phyloP scores from a whole-genome alignment of 2,797 vertebrate species.

The Phaenicophaeus curvirostris region DNA sequence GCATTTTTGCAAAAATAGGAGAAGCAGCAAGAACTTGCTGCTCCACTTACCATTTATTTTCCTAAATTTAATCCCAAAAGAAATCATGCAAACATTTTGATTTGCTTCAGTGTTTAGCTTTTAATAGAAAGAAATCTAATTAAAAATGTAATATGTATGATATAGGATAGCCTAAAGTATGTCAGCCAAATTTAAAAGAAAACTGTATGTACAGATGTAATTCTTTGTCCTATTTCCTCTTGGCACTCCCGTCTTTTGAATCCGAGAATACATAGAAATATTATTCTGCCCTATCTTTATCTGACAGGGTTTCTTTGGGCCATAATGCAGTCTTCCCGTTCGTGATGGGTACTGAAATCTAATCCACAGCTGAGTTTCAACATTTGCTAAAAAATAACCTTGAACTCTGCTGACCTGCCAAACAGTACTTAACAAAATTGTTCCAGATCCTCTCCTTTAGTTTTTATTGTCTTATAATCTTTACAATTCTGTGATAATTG shows the following conservation, averaged over 20 bases:
- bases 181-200: background rate
- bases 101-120: constrained; percentile 9
- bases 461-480: constrained; percentile 40
- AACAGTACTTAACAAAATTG: constrained; percentile 10
- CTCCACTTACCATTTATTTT: background rate
- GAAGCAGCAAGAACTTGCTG: background rate
- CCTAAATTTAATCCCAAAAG: background rate
- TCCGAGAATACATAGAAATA: background rate
- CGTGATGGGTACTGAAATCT: background rate
- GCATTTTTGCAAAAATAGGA: background rate
- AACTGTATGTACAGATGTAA: background rate
- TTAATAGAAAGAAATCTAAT: background rate
- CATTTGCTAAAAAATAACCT: constrained; percentile 27
- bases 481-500: constrained; percentile 4
- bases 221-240: background rate
- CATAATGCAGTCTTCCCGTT: background rate
- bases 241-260: background rate
- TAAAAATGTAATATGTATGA: background rate
- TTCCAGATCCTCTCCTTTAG: constrained; percentile 6
- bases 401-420: constrained; percentile 11
- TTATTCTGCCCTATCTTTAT: background rate
- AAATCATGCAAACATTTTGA: background rate
- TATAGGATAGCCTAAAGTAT: background rate
- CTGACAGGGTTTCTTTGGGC: background rate
- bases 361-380: background rate